phyloP scores from a whole-genome alignment of 2,888 invertebrate genomes.

The Trissoscelio sp. region DNA sequence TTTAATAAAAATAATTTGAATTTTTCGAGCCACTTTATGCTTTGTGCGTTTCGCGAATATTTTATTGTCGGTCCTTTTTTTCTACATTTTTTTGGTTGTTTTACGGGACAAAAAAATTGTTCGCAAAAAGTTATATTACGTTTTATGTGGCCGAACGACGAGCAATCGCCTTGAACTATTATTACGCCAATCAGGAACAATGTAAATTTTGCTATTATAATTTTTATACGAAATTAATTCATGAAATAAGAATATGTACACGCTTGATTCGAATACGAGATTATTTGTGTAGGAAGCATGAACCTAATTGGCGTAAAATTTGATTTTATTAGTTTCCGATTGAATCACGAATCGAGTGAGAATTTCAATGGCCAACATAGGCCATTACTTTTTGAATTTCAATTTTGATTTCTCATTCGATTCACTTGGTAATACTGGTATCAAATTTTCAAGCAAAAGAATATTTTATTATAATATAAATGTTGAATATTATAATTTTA shows the following conservation, averaged over 20 bases:
- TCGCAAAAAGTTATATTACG: slow-evolving; percentile 21
- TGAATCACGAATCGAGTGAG: slow-evolving; percentile 29
- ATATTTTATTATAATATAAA: too few species aligned
- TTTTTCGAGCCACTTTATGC: slow-evolving; percentile 19
- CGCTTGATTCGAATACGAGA: slow-evolving; percentile 41
- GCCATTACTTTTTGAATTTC: slow-evolving; percentile 44
- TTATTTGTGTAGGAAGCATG: slow-evolving; percentile 56
- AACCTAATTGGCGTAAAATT: slow-evolving; percentile 48
- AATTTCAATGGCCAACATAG: slow-evolving; percentile 29
- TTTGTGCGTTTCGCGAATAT: slow-evolving; percentile 13
- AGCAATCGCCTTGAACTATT: slow-evolving; percentile 52
- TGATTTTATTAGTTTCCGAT: slow-evolving; percentile 56
- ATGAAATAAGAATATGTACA: slow-evolving; percentile 27
- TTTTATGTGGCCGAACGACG: slow-evolving; percentile 35
- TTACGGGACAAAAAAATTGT: slow-evolving; percentile 6
- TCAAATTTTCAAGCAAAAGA: neutral
- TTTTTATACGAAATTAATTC: slow-evolving; percentile 63
- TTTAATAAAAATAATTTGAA: slow-evolving; percentile 50
- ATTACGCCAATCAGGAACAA: slow-evolving; percentile 47
- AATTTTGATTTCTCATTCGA: slow-evolving; percentile 21
- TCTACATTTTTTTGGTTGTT: slow-evolving; percentile 14
- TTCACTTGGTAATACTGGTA: neutral
- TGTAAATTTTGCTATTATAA: slow-evolving; percentile 53
- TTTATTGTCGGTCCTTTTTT: slow-evolving; percentile 25
- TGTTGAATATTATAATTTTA: too few species aligned